Base-by-base conservation (phyloP, 1,140 invertebrate genomes). In the Lepidurus arcticus region DNA sequence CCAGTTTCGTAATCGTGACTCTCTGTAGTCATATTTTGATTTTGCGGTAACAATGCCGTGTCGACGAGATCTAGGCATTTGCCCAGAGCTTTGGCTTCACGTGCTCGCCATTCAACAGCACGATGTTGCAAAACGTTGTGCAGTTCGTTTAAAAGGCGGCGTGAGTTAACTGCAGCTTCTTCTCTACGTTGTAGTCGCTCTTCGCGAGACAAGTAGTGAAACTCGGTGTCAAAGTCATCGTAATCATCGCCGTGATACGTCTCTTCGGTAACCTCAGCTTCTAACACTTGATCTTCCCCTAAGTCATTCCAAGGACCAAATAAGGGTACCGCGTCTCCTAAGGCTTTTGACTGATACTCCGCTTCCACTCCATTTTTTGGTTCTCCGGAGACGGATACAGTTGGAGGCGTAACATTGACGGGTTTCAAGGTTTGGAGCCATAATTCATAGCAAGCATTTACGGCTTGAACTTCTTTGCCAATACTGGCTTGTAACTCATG, bases 251-350 rank as follows among this genome's bases (percentile, higher is more conserved):
- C 53, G 53, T 13, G 13, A 65, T 65, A 7, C 16, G 53, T 16
- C n/a, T 65, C 53, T 13, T 65, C 53, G 21, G 53, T 65, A 4
- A 65, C 53, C 1, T 65, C 53, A 21, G 53, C 53, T 65, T 65
- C 53, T 21, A 65, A 65, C 16, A 65, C 53, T 21, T 65, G n/a
- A 65, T 65, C 53, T 65, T 65, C 53, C 6, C 53, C n/a, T 13
- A 65, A 13, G 21, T 65, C 53, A 16, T 65, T 65, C 53, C 53
- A 65, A 65, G 53, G 53, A 65, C 53, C 53, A 21, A 65, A 65
- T 21, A 65, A 65, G 16, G 53, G 53, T 21, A 65, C 53, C 16
- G 53, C 53, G 16, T 65, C 53, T 13, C 53, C 53, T 65, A 16
- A 16, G 21, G 21, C n/a, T n/a, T 16, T 9, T 7, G 53, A 16